phyloP scores from a whole-genome alignment of 2,888 invertebrate species.

The Tipula lateralis region DNA sequence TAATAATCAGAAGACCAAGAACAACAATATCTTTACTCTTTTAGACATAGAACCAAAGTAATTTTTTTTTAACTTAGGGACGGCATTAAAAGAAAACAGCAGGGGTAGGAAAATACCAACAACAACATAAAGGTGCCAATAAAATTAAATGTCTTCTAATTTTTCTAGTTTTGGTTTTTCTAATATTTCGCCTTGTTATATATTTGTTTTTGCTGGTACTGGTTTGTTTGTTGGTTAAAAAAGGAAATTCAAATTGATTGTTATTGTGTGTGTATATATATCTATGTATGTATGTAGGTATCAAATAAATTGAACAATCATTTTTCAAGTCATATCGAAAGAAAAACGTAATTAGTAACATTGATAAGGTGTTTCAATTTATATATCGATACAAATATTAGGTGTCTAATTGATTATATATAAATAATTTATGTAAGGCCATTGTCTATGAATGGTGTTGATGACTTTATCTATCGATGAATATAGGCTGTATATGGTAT shows the following conservation, averaged over 20 bases:
- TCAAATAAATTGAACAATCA: conserved; percentile 11
- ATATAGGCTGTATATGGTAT: no score
- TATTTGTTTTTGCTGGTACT: background rate
- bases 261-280: background rate
- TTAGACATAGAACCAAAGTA: background rate
- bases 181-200: background rate
- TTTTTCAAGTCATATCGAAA: background rate
- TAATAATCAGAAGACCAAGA: background rate
- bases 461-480: no score
- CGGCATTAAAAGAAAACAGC: background rate
- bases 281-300: background rate
- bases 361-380: background rate
- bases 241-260: conserved; percentile 19
- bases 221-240: background rate
- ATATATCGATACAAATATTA: background rate
- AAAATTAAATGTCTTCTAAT: conserved; percentile 24
- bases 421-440: no score
- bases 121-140: background rate
- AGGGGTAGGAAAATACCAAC: background rate
- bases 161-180: conserved; percentile 13
- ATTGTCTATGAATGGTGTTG: no score
- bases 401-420: no score
- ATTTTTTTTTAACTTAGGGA: background rate
- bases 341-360: background rate
- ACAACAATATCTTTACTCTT: background rate